Conservation (phyloP, 1,140 invertebrate genomes). For the Metopolophium dirhodum region DNA sequence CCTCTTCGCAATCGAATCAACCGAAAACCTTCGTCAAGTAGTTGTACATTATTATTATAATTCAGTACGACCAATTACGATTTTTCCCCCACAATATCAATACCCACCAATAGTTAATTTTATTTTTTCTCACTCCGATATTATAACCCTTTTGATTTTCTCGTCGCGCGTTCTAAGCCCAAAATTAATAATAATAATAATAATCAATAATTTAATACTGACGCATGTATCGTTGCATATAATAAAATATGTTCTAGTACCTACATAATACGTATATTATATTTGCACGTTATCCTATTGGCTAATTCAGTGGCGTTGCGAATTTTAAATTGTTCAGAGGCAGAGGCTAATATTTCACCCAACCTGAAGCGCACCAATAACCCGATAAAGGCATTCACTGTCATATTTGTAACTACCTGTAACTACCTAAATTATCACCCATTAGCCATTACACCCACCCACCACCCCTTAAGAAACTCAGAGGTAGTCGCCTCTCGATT, state of each 20-base stretch:
- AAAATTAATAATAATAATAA: no score
- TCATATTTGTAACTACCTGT: no score
- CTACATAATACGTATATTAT: background rate
- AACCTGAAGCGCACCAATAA: no score
- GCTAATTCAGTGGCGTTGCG: no score
- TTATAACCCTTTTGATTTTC: background rate
- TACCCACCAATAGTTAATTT: background rate
- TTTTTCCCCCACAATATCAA: background rate
- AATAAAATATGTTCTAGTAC: background rate
- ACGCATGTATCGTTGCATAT: background rate
- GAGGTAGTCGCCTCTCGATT: no score
- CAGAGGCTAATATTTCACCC: no score
- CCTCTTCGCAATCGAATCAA: background rate
- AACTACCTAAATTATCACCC: no score
- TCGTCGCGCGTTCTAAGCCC: background rate
- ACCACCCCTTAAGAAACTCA: no score
- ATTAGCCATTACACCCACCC: no score
- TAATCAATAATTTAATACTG: background rate
- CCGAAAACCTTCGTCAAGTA: background rate
- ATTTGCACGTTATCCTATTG: background rate
- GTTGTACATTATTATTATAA: background rate
- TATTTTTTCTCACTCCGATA: background rate
- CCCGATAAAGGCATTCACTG: no score
- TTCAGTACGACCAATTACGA: background rate
- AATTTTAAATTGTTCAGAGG: no score